A percentile compares a stretch with the other conserved stretches of the same genome.
Evolutionary conservation across 2,797 vertebrate species (phyloP).

Genomic region (Xiphophorus birchmanni): DNA sequence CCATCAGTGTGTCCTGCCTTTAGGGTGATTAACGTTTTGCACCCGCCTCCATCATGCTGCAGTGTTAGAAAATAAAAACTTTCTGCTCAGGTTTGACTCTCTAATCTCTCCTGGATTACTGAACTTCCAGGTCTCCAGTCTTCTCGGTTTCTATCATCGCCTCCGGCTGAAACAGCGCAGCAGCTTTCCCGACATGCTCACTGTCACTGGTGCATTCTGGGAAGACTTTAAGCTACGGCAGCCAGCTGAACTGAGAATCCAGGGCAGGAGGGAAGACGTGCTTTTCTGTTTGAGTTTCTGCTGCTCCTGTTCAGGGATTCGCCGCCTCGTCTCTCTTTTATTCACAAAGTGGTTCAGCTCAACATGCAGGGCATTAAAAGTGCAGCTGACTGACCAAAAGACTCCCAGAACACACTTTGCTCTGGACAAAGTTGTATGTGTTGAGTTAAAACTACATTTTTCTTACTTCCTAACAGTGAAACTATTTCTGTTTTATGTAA

Average conservation of each 20-base stretch:
- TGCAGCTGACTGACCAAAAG: conserved; percentile 8
- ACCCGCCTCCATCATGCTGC: not conserved
- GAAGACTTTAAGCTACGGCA: conserved; percentile 53
- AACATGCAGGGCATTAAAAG: conserved; percentile 42
- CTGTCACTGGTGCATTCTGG: conserved; percentile 32
- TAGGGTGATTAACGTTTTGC: not conserved
- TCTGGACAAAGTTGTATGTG: not conserved
- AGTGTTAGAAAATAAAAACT: conserved; percentile 11
- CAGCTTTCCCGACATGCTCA: conserved; percentile 20
- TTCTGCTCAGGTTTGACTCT: conserved; percentile 29
- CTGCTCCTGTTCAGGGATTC: conserved; percentile 12
- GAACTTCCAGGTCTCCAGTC: conserved; percentile 37
- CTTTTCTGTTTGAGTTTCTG: conserved; percentile 35
- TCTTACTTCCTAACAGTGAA: not conserved
- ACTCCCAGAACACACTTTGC: conserved; percentile 1
- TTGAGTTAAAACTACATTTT: not conserved
- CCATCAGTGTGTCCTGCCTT: not conserved
- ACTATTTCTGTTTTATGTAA: not conserved
- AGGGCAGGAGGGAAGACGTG: not conserved
- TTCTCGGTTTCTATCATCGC: conserved; percentile 37
- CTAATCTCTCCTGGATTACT: conserved; percentile 44
- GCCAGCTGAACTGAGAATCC: conserved; percentile 15
- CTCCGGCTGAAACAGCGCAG: conserved; percentile 37
- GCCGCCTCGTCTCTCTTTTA: not conserved
- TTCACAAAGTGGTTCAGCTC: conserved; percentile 7